A percentile compares a stretch with the other conserved stretches of the same genome.
phyloP scores from a whole-genome alignment of 2,888 invertebrate genomes.

The Nemoura dubitans region DNA sequence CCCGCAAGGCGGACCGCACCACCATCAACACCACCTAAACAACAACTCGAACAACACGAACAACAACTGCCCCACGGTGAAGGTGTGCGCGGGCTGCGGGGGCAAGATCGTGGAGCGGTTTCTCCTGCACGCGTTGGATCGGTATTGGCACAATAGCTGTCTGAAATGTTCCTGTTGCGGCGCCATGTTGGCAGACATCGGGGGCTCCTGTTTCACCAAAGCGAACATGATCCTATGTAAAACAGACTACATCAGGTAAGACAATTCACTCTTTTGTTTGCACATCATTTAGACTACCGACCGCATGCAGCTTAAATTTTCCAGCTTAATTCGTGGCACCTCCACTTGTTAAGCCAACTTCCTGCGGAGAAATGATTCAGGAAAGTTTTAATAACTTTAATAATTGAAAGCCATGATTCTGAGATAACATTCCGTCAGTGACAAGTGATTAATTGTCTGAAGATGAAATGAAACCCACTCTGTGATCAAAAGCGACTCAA shows the following conservation, averaged over 20 bases:
- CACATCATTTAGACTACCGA: conserved; percentile 1
- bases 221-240: conserved; percentile 95
- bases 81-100: conserved; percentile 91
- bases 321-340: background rate
- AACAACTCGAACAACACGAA: conserved; percentile 48
- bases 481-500: background rate
- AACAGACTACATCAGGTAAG: conserved; percentile 94
- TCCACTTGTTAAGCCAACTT: background rate
- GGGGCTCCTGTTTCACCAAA: conserved; percentile 90
- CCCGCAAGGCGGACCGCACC: conserved; percentile 42
- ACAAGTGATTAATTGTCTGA: background rate
- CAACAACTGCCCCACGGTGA: conserved; percentile 60
- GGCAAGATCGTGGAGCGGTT: conserved; percentile 92
- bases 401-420: too few relatives aligned
- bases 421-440: too few relatives aligned
- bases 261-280: conserved; percentile 59
- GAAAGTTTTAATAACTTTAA: too few relatives aligned
- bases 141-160: conserved; percentile 96
- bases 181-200: conserved; percentile 89
- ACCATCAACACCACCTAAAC: conserved; percentile 42
- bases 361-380: too few relatives aligned
- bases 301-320: background rate
- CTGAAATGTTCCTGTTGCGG: conserved; percentile 93
- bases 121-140: conserved; percentile 89
- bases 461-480: background rate